Percentiles rank a stretch among this genome's conserved stretches.
Conservation (phyloP, 1,140 invertebrate genomes). For the Telenomus remus region DNA sequence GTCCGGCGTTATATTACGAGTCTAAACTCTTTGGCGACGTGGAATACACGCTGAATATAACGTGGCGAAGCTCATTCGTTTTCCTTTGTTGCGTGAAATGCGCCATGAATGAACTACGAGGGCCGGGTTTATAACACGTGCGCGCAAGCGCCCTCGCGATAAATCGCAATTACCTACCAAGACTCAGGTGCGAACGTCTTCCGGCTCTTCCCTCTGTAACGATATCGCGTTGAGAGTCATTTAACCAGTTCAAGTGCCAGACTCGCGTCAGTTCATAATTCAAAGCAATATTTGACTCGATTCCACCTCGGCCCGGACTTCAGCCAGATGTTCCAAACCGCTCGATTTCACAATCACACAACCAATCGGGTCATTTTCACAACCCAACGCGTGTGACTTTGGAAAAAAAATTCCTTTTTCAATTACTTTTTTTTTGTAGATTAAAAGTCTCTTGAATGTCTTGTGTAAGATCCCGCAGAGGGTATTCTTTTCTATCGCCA, state of each 20-base stretch:
- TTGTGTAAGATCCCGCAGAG: constrained; percentile 23
- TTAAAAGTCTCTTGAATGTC: constrained; percentile 11
- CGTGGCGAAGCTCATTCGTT: constrained; percentile 33
- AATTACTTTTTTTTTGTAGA: neutral
- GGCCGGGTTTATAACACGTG: constrained; percentile 34
- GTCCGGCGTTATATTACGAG: constrained; percentile 51
- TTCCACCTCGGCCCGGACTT: no score
- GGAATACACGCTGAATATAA: constrained; percentile 29
- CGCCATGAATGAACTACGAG: constrained; percentile 46
- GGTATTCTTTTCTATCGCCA: constrained; percentile 12
- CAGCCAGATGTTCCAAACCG: no score
- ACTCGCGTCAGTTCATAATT: no score
- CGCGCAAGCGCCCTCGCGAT: constrained; percentile 36
- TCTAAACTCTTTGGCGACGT: constrained; percentile 39
- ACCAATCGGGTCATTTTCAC: no score
- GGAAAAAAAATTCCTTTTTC: no score
- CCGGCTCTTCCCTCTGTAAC: neutral
- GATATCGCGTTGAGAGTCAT: neutral
- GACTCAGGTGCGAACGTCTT: neutral
- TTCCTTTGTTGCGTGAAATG: constrained; percentile 38
- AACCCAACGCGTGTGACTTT: no score
- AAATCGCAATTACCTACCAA: constrained; percentile 39
- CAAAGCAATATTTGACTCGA: no score
- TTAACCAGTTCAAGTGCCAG: neutral
- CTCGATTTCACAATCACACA: no score